Conservation (phyloP, 1,140 invertebrate species). For the Macrosteles quadrilineatus region DNA sequence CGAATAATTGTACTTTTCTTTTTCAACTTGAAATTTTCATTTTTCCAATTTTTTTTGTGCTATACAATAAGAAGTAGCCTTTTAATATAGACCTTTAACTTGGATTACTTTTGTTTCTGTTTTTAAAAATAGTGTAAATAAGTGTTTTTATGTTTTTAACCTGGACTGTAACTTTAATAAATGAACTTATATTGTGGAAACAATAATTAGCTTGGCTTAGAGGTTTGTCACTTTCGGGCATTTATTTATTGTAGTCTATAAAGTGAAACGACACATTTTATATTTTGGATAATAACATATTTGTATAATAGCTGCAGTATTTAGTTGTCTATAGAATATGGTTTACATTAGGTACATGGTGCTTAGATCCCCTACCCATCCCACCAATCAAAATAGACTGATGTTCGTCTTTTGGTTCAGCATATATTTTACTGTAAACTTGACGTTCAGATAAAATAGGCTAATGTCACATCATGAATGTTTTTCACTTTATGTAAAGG, state of each 20-base stretch:
- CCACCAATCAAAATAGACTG: constrained; percentile 14
- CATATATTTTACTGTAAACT: not conserved
- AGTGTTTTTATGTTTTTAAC: not conserved
- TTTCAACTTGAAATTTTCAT: too few relatives aligned
- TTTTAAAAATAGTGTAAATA: not conserved
- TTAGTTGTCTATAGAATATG: not conserved
- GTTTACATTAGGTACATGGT: not conserved
- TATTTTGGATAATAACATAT: not conserved
- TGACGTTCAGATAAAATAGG: too few relatives aligned
- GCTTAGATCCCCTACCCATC: constrained; percentile 9
- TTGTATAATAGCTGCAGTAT: not conserved
- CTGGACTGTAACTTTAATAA: not conserved
- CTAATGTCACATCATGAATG: not conserved
- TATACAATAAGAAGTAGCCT: too few relatives aligned
- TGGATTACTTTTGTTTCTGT: not conserved
- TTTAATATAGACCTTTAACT: not conserved
- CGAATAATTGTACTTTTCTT: too few relatives aligned
- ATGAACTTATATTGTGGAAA: not conserved
- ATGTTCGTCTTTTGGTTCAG: constrained; percentile 5
- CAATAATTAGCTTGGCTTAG: not conserved
- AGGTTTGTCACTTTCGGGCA: not conserved
- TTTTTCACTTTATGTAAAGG: not conserved
- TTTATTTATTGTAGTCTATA: not conserved
- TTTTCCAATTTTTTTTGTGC: too few relatives aligned
- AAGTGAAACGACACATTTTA: not conserved